Evolutionary conservation across 2,113 vertebrate species (phyloP).

Genomic region (Tapirus terrestris): DNA sequence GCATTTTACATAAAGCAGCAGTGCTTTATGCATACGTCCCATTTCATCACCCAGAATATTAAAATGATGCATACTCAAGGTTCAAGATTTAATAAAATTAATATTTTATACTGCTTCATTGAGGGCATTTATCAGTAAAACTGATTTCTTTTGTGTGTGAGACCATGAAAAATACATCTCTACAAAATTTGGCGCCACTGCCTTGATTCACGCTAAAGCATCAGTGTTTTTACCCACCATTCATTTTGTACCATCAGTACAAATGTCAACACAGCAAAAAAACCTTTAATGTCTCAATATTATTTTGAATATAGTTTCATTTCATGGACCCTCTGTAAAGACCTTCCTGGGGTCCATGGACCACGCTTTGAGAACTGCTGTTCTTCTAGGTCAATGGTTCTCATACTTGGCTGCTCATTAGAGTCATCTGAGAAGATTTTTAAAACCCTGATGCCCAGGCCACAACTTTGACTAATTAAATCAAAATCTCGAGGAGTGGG

Average conservation of each 20-base stretch:
- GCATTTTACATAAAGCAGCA: background rate
- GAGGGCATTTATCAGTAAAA: background rate
- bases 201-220: background rate
- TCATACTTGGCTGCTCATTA: background rate
- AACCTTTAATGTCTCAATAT: background rate
- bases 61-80: background rate
- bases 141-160: background rate
- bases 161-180: background rate
- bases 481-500: background rate
- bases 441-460: background rate
- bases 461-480: background rate
- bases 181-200: background rate
- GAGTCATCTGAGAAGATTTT: background rate
- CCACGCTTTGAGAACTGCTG: background rate
- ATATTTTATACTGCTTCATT: background rate
- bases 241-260: background rate
- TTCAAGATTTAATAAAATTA: background rate
- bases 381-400: background rate
- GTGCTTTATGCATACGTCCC: background rate
- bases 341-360: background rate
- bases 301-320: background rate
- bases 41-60: background rate
- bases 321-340: background rate
- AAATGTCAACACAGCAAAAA: background rate
- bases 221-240: background rate